Evolutionary conservation across 2,113 vertebrate species (phyloP).

Genomic region (Ifrita kowaldi): DNA sequence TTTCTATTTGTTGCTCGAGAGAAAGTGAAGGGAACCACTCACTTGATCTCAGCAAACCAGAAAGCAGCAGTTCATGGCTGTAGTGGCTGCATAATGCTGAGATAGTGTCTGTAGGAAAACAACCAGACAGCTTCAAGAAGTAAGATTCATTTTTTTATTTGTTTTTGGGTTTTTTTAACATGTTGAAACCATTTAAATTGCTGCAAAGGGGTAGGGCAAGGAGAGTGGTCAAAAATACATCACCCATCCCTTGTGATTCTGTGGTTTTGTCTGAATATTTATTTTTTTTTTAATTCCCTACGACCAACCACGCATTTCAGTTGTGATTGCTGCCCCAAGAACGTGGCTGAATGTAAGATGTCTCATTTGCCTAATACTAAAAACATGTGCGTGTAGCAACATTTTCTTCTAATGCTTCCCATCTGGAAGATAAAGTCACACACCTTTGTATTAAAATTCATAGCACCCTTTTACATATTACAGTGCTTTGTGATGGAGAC

Average conservation of each 20-base stretch:
- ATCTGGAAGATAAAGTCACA: neutral
- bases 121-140: slow-evolving; percentile 39
- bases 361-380: neutral
- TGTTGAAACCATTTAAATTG: neutral
- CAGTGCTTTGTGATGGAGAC: neutral
- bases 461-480: neutral
- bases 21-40: neutral
- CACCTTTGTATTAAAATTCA: neutral
- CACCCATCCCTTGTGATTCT: neutral
- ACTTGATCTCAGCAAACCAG: neutral
- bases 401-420: neutral
- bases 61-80: neutral
- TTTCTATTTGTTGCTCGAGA: neutral
- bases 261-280: neutral
- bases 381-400: neutral
- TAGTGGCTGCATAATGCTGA: slow-evolving; percentile 21
- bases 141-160: neutral
- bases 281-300: neutral
- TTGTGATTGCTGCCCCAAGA: neutral
- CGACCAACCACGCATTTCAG: neutral
- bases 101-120: slow-evolving; percentile 37
- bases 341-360: neutral
- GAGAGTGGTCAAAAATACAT: slow-evolving; percentile 1
- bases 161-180: neutral
- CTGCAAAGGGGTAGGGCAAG: neutral